Base-by-base conservation (phyloP, 2,888 invertebrate species). In the Troglohyphantes excavatus region DNA sequence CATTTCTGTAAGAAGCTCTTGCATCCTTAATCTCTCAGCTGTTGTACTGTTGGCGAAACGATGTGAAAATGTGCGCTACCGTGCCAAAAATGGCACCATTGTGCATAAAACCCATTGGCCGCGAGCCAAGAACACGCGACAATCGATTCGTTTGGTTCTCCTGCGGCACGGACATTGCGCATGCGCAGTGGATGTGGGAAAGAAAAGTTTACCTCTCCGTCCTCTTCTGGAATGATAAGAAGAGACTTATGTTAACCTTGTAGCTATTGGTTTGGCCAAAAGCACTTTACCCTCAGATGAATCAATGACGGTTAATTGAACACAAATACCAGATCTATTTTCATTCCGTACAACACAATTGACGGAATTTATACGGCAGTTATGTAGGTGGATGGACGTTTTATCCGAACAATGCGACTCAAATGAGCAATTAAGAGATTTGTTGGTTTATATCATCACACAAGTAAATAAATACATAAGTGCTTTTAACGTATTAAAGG, bases 51-150 rank as follows among this genome's bases (percentile, higher is more conserved):
- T 73, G 83, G 83, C 76, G 39, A 27, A 61, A 23, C 29, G 13
- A n/a, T 29, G 17, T 27, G 17, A 46, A 78, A 67, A 53, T 26
- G 39, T 26, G 87, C 87, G 87, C 81, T 88, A 27, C 26, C 23
- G 19, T 73, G 81, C 87, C 73, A 75, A 88, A 46, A 75, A 23
- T 26, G 73, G 29, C 19, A 26, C 70, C 6, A 29, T 67, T 46
- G 53, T 72, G 59, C 23, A 73, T 81, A 43, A 73, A 88, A 88
- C 43, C 81, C 33, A 89, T 89, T 89, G 88, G 88, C 82, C 46
- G n/a, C n/a, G 82, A 89, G 88, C 88, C 88, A 89, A 89, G 88
- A 82, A 89, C 82, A 82, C 88, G 88, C 88, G 88, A 82, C 88
- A 89, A 89, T 89, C 88, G 88, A 89, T 89, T 89, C 87, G 81